Evolutionary conservation across 2,113 vertebrate species (phyloP).

Genomic region (Empidonax alnorum): DNA sequence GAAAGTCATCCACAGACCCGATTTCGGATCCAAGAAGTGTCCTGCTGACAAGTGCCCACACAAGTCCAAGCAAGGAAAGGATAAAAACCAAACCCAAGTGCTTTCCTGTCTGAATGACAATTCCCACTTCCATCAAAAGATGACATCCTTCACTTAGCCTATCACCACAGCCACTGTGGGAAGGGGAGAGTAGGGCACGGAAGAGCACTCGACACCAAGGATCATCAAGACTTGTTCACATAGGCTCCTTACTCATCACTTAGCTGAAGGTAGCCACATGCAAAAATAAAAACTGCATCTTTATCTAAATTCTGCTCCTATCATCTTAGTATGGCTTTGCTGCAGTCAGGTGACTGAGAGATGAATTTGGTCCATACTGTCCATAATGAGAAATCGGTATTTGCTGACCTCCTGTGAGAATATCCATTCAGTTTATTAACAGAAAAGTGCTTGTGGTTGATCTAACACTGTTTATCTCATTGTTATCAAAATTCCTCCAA

Average conservation of each 20-base stretch:
- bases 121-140: background rate
- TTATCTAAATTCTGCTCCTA: background rate
- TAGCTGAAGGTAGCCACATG: background rate
- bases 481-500: conserved; percentile 2
- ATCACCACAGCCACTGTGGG: background rate
- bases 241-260: background rate
- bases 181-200: background rate
- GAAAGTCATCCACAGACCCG: background rate
- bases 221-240: background rate
- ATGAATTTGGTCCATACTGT: background rate
- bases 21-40: conserved; percentile 16
- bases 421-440: background rate
- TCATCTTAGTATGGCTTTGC: background rate
- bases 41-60: background rate
- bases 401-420: conserved; percentile 16
- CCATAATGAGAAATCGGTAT: background rate
- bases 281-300: background rate
- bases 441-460: background rate
- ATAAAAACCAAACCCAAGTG: background rate
- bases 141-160: background rate
- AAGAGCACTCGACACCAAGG: accelerated
- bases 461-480: background rate
- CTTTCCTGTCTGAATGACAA: background rate
- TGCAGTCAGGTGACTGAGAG: background rate
- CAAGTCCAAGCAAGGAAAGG: conserved; percentile 32